Base-by-base conservation (phyloP, 2,797 vertebrate species). In the Percopsis omiscomaycus region DNA sequence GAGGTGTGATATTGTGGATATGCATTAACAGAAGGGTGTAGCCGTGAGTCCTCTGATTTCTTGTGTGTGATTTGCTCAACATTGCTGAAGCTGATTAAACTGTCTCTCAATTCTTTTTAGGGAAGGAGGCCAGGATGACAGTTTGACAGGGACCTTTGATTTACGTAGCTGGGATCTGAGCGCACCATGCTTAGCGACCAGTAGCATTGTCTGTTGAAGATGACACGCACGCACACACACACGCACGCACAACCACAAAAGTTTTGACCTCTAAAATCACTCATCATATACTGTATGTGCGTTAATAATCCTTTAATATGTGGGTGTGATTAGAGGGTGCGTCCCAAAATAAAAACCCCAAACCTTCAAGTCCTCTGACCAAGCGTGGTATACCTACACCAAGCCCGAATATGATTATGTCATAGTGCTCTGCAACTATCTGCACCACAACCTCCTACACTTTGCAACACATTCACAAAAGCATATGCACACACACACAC, bases 41-140 rank as follows among this genome's bases (percentile, higher is more conserved):
- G 74, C 72, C 60, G 63, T 61, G 76, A 83, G 59, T 77, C 75
- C 67, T 82, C 67, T 47, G 69, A 74, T 78, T 80, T 82, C 84
- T 78, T 78, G 67, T 51, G 11, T 59, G 83, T 65, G 85, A 86
- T 85, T 87, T 80, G 84, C 84, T 88, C 80, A 81, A 81, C 72
- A 81, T 73, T 64, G 78, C 61, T 73, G 78, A n/a, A 54, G 82
- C 61, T 87, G 82, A 89, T 89, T 89, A 84, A 84, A 86, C 75
- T 74, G 71, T 79, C 75, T 78, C 68, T 81, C 64, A 48, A 45
- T 61, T 68, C 60, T 62, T 79, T 80, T 16, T 76, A 80, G 73
- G 69, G 75, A 78, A 74, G 79, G 69, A 53, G 64, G 80, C 78
- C 78, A 63, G 57, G 60, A 27, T 70, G 82, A 84, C 79, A 82